Evolutionary conservation across 2,797 vertebrate species (phyloP).

Genomic region (Catamblyrhynchus diadema): DNA sequence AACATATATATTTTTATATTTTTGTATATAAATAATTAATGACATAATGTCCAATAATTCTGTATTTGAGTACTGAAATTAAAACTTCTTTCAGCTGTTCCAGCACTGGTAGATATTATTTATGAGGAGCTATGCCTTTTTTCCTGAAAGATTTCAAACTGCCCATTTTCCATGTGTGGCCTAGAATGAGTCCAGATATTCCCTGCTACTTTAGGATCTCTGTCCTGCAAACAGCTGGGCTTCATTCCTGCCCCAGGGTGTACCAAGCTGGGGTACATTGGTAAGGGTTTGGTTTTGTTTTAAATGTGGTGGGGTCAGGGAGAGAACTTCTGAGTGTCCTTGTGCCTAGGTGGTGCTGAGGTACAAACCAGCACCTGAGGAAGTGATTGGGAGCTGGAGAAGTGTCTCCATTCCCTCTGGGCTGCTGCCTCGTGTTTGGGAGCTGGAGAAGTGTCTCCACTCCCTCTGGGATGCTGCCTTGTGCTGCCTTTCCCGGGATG

Average conservation of each 20-base stretch:
- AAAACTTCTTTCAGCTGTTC: neutral
- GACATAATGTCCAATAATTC: neutral
- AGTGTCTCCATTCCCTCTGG: neutral
- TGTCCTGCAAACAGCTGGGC: neutral
- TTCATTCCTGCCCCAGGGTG: neutral
- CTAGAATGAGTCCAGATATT: neutral
- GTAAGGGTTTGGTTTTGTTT: neutral
- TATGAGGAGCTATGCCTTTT: neutral
- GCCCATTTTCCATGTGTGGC: accelerated
- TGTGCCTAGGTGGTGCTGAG: accelerated
- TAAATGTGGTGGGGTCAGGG: accelerated
- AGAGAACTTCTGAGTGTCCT: neutral
- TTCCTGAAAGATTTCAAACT: neutral
- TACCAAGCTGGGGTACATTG: neutral
- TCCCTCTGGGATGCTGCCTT: neutral
- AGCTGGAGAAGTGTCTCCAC: neutral
- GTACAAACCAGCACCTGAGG: neutral
- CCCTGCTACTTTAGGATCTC: neutral
- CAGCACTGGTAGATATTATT: neutral
- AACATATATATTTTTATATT: neutral
- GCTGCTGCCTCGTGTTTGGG: too few relatives aligned
- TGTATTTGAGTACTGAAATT: neutral
- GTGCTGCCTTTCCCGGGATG: neutral
- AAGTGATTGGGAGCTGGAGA: neutral
- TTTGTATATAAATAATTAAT: neutral